Evolutionary conservation across 2,888 invertebrate genomes (phyloP).

Genomic region (Coenonympha arcania): DNA sequence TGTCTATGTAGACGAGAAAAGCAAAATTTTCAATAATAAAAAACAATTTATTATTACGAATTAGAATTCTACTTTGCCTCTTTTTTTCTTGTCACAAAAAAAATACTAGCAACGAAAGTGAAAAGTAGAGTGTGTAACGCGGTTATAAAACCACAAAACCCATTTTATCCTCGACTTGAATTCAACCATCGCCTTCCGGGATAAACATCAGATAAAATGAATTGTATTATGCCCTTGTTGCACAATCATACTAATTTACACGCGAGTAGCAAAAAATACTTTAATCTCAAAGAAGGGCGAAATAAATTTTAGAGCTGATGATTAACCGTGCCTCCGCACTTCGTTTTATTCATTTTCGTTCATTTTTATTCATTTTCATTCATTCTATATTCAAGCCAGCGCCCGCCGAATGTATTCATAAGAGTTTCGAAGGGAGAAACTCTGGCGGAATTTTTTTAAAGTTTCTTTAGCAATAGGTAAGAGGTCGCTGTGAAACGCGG

Average conservation of each 20-base stretch:
- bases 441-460: conserved; percentile 37
- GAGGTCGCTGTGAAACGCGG: conserved; percentile 4
- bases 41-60: too few species aligned
- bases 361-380: conserved; percentile 60
- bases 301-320: conserved; percentile 53
- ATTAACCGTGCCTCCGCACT: conserved; percentile 47
- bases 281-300: conserved; percentile 37
- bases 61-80: too few species aligned
- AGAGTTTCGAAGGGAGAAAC: conserved; percentile 43
- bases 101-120: too few species aligned
- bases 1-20: neutral
- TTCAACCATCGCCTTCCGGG: too few species aligned
- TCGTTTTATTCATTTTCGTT: conserved; percentile 51
- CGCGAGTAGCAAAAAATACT: conserved; percentile 28
- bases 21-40: too few species aligned
- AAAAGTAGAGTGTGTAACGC: too few species aligned
- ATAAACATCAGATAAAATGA: too few species aligned
- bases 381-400: conserved; percentile 59
- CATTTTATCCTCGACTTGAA: too few species aligned
- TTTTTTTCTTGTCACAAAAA: too few species aligned
- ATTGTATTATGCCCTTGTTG: too few species aligned
- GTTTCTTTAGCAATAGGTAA: conserved; percentile 27
- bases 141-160: too few species aligned
- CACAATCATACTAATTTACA: too few species aligned
- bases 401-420: conserved; percentile 64